Conservation (phyloP, 2,888 invertebrate genomes). For the Trichopoda pennipes region DNA sequence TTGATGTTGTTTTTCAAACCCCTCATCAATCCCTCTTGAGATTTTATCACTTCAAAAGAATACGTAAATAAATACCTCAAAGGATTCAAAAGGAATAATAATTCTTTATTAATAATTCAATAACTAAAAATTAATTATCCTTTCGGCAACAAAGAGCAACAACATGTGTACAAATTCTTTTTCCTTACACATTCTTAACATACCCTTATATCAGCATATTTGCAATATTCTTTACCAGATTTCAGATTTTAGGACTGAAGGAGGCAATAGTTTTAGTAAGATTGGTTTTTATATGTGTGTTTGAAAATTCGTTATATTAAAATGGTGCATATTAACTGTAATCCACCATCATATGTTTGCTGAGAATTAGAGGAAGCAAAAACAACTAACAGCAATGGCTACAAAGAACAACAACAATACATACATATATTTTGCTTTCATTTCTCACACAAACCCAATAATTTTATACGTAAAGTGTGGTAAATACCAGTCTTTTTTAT, state of each 20-base stretch:
- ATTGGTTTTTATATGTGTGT: conserved; percentile 11
- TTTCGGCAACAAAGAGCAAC: conserved; percentile 59
- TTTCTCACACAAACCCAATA: not conserved
- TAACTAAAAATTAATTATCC: conserved; percentile 76
- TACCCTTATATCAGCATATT: not conserved
- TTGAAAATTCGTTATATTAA: conserved; percentile 53
- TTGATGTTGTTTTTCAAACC: no score
- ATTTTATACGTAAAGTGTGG: conserved; percentile 6
- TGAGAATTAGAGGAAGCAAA: conserved; percentile 45
- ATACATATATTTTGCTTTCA: not conserved
- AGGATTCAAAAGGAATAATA: conserved; percentile 47
- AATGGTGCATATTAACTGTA: conserved; percentile 62
- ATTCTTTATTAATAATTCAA: conserved; percentile 75
- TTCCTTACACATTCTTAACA: not conserved
- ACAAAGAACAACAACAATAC: not conserved
- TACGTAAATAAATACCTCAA: conserved; percentile 26
- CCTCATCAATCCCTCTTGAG: not conserved
- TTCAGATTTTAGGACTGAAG: conserved; percentile 23
- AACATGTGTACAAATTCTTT: conserved; percentile 25
- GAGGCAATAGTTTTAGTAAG: conserved; percentile 30
- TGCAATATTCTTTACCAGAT: conserved; percentile 38
- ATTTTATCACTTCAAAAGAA: not conserved
- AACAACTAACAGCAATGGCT: conserved; percentile 46
- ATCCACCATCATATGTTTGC: conserved; percentile 59
- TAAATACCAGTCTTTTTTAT: conserved; percentile 1